These are phyloP conservation scores for Calameuta pallipes DNA, from an alignment of 2,888 invertebrate species.

Conservation along the genomic window DNA sequence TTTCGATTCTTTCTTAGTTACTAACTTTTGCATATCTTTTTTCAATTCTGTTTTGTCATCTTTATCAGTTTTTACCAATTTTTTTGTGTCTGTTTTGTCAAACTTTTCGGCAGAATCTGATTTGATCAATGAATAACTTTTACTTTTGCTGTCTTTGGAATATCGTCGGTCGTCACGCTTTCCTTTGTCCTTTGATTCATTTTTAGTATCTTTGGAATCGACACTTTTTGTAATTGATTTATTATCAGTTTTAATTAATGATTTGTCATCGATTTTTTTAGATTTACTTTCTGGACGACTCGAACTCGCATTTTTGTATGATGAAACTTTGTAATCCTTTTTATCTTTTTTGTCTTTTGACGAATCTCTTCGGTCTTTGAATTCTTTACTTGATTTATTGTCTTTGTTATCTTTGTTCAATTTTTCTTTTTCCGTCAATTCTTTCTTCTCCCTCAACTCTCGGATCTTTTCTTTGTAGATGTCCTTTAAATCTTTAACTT, in stretches of 20 bases:
- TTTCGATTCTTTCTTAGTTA: slow-evolving; percentile 24
- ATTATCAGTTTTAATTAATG: slow-evolving; percentile 14
- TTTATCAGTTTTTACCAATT: slow-evolving; percentile 63
- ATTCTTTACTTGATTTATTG: slow-evolving; percentile 48
- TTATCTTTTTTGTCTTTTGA: slow-evolving; percentile 52
- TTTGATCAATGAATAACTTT: slow-evolving; percentile 29
- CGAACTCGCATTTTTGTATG: slow-evolving; percentile 46
- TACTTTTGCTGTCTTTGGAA: slow-evolving; percentile 39
- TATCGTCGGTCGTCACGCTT: slow-evolving; percentile 46
- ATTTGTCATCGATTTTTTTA: slow-evolving; percentile 34
- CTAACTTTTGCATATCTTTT: slow-evolving; percentile 15
- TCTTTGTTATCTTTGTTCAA: slow-evolving; percentile 53
- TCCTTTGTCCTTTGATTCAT: slow-evolving; percentile 47
- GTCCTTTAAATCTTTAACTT: slow-evolving; percentile 59
- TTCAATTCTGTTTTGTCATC: slow-evolving; percentile 32
- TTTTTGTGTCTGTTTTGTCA: slow-evolving; percentile 55
- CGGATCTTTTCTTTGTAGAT: slow-evolving; percentile 64
- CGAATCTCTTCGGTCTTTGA: slow-evolving; percentile 40
- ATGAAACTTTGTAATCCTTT: slow-evolving; percentile 50
- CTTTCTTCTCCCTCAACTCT: slow-evolving; percentile 62
- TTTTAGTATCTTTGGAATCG: slow-evolving; percentile 47
- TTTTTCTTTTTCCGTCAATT: slow-evolving; percentile 62
- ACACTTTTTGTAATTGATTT: slow-evolving; percentile 39
- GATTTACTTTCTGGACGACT: slow-evolving; percentile 52
- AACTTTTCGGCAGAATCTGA: slow-evolving; percentile 44